A percentile compares a stretch with the other conserved stretches of the same genome.
Evolutionary conservation across 2,888 invertebrate species (phyloP).

Genomic region (Ditylenchus weischeri): DNA sequence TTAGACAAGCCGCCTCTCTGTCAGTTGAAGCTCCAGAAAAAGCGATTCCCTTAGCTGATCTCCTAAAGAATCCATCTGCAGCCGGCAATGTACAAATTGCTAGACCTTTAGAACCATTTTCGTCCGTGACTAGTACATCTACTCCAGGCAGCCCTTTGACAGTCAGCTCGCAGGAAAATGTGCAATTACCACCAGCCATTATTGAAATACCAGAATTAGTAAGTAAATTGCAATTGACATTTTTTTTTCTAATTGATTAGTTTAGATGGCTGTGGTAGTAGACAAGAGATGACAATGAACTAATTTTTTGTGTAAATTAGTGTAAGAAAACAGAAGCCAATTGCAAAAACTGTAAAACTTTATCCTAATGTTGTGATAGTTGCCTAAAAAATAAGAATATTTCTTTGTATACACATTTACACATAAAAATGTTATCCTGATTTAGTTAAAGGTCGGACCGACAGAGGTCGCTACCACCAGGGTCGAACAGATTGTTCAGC

Average conservation of each 20-base stretch:
- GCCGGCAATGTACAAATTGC: not conserved
- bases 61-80: not conserved
- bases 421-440: no score
- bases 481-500: no score
- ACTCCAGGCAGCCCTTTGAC: not conserved
- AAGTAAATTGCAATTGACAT: not conserved
- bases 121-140: not conserved
- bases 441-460: no score
- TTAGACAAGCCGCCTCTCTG: not conserved
- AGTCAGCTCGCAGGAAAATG: not conserved
- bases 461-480: no score
- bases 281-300: slow-evolving; percentile 1
- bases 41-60: slow-evolving; percentile 3
- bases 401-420: no score
- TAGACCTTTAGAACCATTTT: not conserved
- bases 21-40: not conserved
- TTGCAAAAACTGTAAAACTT: no score
- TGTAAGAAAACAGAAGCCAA: not conserved
- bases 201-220: not conserved
- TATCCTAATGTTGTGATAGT: no score
- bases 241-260: not conserved
- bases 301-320: not conserved
- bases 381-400: no score
- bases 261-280: slow-evolving; percentile 1
- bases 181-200: not conserved